Conservation (phyloP, 2,888 invertebrate genomes). For the Tupiocoris notatus region DNA sequence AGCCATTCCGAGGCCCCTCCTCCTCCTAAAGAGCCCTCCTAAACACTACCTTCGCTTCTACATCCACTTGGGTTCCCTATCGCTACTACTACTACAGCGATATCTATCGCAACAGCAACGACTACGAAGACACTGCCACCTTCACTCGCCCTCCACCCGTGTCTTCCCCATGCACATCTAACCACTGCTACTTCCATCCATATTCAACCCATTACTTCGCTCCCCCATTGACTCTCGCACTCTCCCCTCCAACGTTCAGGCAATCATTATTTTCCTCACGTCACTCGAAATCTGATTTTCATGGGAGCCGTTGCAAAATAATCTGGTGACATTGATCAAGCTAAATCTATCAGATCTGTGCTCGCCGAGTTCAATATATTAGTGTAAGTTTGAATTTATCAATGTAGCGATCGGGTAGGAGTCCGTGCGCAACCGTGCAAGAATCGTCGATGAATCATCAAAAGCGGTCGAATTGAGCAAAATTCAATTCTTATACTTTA, state of each 20-base stretch:
- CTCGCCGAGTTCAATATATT: no score
- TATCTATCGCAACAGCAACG: not conserved
- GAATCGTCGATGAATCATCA: no score
- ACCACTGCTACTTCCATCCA: not conserved
- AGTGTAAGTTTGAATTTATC: no score
- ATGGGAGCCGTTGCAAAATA: not conserved
- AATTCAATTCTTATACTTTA: no score
- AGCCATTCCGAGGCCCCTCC: conserved; percentile 29
- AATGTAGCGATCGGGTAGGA: no score
- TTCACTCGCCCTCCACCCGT: not conserved
- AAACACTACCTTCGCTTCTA: not conserved
- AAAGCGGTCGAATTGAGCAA: no score
- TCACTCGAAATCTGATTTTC: conserved; percentile 17
- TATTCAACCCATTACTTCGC: not conserved
- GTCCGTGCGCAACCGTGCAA: no score
- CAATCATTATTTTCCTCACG: conserved; percentile 18
- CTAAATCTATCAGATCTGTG: no score
- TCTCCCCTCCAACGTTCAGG: not conserved
- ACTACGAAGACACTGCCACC: not conserved
- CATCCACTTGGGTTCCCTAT: no score
- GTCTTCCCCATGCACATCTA: not conserved
- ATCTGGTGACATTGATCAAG: not conserved
- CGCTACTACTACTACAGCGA: not conserved
- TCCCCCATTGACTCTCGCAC: not conserved
- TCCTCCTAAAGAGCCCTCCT: not conserved